phyloP scores from a whole-genome alignment of 2,888 invertebrate genomes.

The Sipunculus nudus region DNA sequence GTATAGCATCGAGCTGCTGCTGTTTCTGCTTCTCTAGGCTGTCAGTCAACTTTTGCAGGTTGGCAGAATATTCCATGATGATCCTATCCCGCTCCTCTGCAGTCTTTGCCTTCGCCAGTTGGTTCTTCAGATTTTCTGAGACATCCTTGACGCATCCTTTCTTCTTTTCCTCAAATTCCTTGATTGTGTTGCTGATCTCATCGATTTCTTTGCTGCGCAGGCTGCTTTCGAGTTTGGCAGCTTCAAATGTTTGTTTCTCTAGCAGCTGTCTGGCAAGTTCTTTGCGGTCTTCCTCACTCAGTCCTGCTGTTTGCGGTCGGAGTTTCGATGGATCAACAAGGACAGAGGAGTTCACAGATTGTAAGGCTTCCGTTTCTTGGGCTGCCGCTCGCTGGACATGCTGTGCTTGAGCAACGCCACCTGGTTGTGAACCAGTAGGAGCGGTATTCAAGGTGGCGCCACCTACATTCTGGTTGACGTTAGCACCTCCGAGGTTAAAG shows the following conservation, averaged over 20 bases:
- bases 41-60: conserved; percentile 51
- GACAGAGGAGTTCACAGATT: not conserved
- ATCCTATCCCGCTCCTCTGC: conserved; percentile 56
- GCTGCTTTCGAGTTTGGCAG: conserved; percentile 58
- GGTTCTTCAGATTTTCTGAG: conserved; percentile 45
- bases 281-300: conserved; percentile 31
- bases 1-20: conserved; percentile 48
- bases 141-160: conserved; percentile 46
- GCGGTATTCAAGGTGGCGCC: no score
- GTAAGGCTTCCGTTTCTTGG: not conserved
- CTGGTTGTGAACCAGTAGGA: no score
- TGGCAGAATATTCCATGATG: conserved; percentile 53
- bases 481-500: no score
- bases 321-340: conserved; percentile 16
- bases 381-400: not conserved
- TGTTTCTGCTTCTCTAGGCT: conserved; percentile 60
- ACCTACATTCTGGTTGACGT: no score
- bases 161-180: conserved; percentile 55
- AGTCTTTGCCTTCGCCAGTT: conserved; percentile 46
- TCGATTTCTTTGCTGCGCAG: conserved; percentile 53
- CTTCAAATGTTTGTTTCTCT: conserved; percentile 61
- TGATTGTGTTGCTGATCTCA: conserved; percentile 48
- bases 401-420: conserved; percentile 8
- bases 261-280: conserved; percentile 52
- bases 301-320: not conserved